A percentile compares a stretch with the other conserved stretches of the same genome.
phyloP scores from a whole-genome alignment of 2,113 vertebrate species.

The Rhynchomys soricoides region DNA sequence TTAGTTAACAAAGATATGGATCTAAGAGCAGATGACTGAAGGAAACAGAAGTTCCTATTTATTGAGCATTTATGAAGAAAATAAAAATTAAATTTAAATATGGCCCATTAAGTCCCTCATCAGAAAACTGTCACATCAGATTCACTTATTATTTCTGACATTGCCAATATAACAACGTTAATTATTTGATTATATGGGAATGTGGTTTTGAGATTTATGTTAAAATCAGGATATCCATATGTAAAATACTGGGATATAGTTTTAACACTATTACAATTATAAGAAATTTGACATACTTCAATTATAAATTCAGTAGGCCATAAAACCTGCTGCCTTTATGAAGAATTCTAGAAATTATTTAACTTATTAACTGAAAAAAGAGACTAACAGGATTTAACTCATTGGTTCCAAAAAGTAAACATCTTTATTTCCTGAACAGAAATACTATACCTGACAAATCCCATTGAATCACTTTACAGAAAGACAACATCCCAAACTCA shows the following conservation, averaged over 20 bases:
- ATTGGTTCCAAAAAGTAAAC: slow-evolving; percentile 48
- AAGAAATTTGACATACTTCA: slow-evolving; percentile 24
- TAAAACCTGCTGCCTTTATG: not conserved
- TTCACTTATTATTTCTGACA: slow-evolving; percentile 35
- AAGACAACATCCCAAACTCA: not conserved
- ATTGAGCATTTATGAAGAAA: slow-evolving; percentile 42
- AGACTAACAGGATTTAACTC: slow-evolving; percentile 1
- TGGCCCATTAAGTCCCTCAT: slow-evolving; percentile 61
- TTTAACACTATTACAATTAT: not conserved
- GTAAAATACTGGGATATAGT: not conserved
- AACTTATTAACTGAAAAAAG: slow-evolving; percentile 8
- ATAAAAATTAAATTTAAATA: slow-evolving; percentile 67
- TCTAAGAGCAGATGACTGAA: slow-evolving; percentile 38
- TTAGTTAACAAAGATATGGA: slow-evolving; percentile 36
- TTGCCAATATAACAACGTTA: slow-evolving; percentile 20
- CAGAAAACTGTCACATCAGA: slow-evolving; percentile 56
- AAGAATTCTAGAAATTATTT: slow-evolving; percentile 31
- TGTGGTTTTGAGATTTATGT: slow-evolving; percentile 50
- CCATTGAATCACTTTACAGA: not conserved
- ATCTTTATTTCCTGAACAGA: slow-evolving; percentile 14
- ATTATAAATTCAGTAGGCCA: not conserved
- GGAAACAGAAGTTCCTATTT: slow-evolving; percentile 26
- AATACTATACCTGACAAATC: not conserved
- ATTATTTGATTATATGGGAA: slow-evolving; percentile 34
- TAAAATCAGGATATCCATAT: slow-evolving; percentile 35